Percentiles rank a stretch among this genome's conserved stretches.
phyloP scores from a whole-genome alignment of 2,797 vertebrate species.

The Rhincodon typus region DNA sequence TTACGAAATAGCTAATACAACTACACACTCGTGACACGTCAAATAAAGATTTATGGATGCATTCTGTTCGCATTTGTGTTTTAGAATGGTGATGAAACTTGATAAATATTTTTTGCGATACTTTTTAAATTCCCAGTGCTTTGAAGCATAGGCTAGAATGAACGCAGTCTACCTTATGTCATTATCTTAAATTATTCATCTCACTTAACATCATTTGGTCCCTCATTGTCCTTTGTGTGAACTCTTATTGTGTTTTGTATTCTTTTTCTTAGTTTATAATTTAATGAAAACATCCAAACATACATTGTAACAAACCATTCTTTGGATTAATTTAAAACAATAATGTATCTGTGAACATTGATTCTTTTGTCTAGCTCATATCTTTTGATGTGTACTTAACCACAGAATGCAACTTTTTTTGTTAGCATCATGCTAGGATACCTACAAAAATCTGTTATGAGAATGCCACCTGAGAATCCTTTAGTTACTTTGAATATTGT shows the following conservation, averaged over 20 bases:
- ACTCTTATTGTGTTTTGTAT: background rate
- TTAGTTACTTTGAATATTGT: constrained; percentile 3
- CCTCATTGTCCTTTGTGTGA: background rate
- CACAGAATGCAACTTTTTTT: background rate
- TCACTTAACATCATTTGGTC: background rate
- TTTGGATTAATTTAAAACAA: background rate
- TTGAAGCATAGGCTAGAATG: background rate
- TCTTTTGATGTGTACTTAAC: background rate
- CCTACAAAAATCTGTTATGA: background rate
- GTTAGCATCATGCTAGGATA: no score
- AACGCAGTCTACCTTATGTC: background rate
- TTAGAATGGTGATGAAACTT: background rate
- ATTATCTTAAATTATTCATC: background rate
- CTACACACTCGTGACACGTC: background rate
- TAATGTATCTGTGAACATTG: background rate
- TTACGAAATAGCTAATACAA: no score
- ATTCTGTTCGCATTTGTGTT: background rate
- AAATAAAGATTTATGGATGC: background rate
- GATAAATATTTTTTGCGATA: background rate
- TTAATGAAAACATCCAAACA: no score
- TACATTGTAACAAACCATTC: no score
- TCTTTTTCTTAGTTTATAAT: background rate
- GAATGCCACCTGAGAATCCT: background rate
- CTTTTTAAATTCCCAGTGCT: background rate
- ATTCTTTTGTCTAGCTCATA: background rate